A percentile compares a stretch with the other conserved stretches of the same genome.
These are phyloP conservation scores for Mamestra brassicae DNA, from an alignment of 2,888 invertebrate genomes.

Conservation along the genomic window DNA sequence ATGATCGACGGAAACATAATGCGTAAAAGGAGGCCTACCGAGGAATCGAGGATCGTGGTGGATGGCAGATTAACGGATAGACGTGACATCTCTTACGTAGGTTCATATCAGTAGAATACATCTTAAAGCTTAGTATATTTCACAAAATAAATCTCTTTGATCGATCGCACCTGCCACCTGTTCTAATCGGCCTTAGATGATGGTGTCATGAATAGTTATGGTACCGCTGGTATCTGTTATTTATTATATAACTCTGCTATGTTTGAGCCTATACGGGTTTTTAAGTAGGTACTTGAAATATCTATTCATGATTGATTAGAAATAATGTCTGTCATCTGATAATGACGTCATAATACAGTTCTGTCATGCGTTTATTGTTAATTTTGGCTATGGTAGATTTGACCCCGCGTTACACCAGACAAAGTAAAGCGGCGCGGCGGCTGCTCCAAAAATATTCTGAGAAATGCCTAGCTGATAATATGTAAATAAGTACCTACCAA, in stretches of 20 bases:
- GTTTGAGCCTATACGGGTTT: not conserved
- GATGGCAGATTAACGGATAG: not conserved
- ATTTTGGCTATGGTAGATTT: no score
- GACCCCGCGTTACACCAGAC: no score
- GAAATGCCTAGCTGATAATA: no score
- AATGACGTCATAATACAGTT: no score
- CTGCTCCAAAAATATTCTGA: no score
- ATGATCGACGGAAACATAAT: no score
- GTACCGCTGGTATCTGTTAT: conserved; percentile 10
- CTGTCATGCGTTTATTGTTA: no score
- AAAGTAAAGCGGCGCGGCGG: no score
- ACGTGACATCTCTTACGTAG: not conserved
- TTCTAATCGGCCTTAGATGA: not conserved
- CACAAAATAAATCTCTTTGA: conserved; percentile 22
- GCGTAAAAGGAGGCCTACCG: not conserved
- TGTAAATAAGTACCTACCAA: no score
- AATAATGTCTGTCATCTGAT: no score
- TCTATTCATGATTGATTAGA: no score
- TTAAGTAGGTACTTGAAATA: no score
- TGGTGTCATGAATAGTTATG: not conserved
- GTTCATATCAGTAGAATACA: conserved; percentile 5
- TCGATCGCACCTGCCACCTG: conserved; percentile 32
- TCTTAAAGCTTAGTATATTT: not conserved
- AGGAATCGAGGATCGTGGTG: conserved; percentile 19
- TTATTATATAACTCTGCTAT: not conserved